Conservation (phyloP, 2,888 invertebrate genomes). For the Tenthredo mesomela region DNA sequence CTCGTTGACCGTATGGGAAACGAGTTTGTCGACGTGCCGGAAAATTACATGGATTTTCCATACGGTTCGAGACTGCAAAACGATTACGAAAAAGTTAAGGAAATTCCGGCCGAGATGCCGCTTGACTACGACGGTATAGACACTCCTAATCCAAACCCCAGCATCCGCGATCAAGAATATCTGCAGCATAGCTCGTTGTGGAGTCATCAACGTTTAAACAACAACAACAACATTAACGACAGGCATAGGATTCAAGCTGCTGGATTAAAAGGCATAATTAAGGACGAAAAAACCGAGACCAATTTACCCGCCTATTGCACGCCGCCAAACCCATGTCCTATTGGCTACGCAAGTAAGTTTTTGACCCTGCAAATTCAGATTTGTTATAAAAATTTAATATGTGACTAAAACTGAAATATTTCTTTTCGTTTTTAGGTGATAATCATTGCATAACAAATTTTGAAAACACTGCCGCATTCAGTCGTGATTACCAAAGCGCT, state of each 20-base stretch:
- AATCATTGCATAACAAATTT: conserved; percentile 95
- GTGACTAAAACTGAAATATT: neutral
- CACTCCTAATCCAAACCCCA: conserved; percentile 86
- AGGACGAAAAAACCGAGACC: conserved; percentile 94
- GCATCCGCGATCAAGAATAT: conserved; percentile 92
- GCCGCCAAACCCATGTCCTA: conserved; percentile 99
- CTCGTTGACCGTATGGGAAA: conserved; percentile 89
- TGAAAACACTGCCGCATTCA: conserved; percentile 97
- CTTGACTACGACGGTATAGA: conserved; percentile 87
- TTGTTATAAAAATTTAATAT: neutral
- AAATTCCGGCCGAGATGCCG: conserved; percentile 75
- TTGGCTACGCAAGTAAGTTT: conserved; percentile 90
- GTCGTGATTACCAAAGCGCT: conserved; percentile 93
- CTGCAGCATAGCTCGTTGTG: conserved; percentile 88
- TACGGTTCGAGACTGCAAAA: conserved; percentile 76
- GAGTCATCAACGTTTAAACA: conserved; percentile 88
- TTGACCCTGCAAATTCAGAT: neutral
- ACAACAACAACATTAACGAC: conserved; percentile 69
- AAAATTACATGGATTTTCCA: conserved; percentile 84
- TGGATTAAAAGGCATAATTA: conserved; percentile 80
- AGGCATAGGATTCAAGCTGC: conserved; percentile 76
- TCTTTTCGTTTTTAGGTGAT: conserved; percentile 80
- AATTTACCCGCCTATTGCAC: conserved; percentile 98
- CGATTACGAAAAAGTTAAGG: conserved; percentile 70
- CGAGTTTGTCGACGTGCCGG: conserved; percentile 84